Percentiles rank a stretch among this genome's conserved stretches.
Conservation (phyloP, 1,140 invertebrate genomes). For the Scaptomyza pallida region DNA sequence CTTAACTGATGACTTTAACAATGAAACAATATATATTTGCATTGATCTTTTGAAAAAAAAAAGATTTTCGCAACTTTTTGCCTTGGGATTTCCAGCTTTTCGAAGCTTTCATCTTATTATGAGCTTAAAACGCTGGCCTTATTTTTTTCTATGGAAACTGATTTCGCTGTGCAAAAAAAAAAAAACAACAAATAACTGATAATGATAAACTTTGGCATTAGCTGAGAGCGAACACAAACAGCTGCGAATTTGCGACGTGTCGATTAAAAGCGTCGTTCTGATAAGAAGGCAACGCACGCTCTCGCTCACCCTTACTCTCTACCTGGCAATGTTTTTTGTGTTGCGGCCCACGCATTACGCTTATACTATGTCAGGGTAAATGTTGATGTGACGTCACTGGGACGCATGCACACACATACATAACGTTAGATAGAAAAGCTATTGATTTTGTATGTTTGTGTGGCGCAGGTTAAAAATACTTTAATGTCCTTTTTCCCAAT, state of each 20-base stretch:
- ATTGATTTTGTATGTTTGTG: constrained; percentile 42
- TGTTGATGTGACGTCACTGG: constrained; percentile 38
- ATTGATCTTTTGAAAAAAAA: constrained; percentile 2
- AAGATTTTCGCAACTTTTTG: neutral
- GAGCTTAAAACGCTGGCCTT: neutral
- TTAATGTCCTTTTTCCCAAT: constrained; percentile 44
- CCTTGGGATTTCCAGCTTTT: neutral
- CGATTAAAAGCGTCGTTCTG: neutral
- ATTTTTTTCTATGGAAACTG: neutral
- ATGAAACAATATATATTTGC: neutral
- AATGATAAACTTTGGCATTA: constrained; percentile 27
- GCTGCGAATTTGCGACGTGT: constrained; percentile 13
- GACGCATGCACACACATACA: too few species aligned
- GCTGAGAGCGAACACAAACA: constrained; percentile 6
- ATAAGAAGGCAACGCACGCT: constrained; percentile 10
- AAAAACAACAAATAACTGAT: too few species aligned
- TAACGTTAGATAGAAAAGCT: too few species aligned
- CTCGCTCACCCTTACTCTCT: neutral
- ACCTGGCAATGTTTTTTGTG: neutral
- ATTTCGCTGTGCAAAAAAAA: neutral
- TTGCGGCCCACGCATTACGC: constrained; percentile 20
- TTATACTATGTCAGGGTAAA: constrained; percentile 3
- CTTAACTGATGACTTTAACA: neutral
- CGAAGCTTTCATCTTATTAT: neutral
- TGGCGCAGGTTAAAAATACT: constrained; percentile 10